Conservation (phyloP, 2,888 invertebrate species). For the Theodoxus fluviatilis region DNA sequence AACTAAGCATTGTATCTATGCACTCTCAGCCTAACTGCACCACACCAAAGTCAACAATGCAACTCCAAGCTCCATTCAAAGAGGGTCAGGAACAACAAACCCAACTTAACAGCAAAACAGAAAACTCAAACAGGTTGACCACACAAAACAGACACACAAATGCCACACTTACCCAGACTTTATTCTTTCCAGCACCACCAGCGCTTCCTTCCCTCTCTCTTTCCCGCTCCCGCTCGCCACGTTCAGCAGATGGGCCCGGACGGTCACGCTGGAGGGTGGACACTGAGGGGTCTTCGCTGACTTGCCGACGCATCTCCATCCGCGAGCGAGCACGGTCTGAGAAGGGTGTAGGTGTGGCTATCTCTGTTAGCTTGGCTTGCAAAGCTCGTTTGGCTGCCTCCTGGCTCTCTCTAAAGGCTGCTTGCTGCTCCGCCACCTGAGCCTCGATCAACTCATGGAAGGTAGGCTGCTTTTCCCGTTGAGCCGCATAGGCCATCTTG, state of each 20-base stretch:
- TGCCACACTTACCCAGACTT: slow-evolving; percentile 49
- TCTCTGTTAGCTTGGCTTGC: slow-evolving; percentile 52
- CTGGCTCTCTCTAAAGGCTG: slow-evolving; percentile 52
- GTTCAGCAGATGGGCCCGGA: no score
- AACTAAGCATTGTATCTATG: no score
- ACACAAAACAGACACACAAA: no score
- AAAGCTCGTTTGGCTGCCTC: slow-evolving; percentile 51
- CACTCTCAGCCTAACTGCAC: no score
- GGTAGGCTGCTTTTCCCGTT: slow-evolving; percentile 55
- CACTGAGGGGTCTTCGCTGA: slow-evolving; percentile 14
- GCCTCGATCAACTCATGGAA: slow-evolving; percentile 63
- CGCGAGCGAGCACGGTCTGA: slow-evolving; percentile 50
- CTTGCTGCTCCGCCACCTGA: slow-evolving; percentile 55
- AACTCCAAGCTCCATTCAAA: no score
- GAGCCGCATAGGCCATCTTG: slow-evolving; percentile 88
- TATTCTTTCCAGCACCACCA: slow-evolving; percentile 41
- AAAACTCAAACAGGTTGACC: no score
- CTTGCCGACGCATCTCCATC: slow-evolving; percentile 53
- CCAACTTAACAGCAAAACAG: no score
- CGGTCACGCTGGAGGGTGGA: no score
- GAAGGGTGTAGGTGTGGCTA: slow-evolving; percentile 58
- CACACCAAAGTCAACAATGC: no score
- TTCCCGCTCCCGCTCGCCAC: slow-evolving; percentile 32
- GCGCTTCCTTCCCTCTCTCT: no score
- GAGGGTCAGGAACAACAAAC: no score